Evolutionary conservation across 1,140 invertebrate genomes (phyloP).

Genomic region (Camponotus floridanus): DNA sequence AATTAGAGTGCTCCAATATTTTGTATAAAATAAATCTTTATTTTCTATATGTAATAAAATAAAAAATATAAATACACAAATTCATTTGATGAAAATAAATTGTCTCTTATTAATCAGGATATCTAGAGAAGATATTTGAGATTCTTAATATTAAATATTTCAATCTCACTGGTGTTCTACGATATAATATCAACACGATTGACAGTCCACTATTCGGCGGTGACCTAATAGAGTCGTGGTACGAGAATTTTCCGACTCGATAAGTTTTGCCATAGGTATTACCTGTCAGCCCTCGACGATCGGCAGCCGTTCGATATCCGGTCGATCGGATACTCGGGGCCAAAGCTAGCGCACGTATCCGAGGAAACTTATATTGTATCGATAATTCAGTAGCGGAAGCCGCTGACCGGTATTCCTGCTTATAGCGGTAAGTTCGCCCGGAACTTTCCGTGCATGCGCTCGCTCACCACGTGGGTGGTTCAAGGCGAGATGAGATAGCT

Average conservation of each 20-base stretch:
- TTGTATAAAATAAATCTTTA: too few relatives aligned
- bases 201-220: not conserved
- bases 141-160: not conserved
- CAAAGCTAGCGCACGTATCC: conserved; percentile 11
- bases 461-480: conserved; percentile 32
- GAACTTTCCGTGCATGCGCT: conserved; percentile 15
- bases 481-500: conserved; percentile 21
- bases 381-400: conserved; percentile 70
- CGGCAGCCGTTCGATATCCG: conserved; percentile 64
- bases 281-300: conserved; percentile 76
- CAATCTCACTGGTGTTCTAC: too few relatives aligned
- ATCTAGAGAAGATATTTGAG: too few relatives aligned
- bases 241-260: conserved; percentile 76
- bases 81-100: too few relatives aligned
- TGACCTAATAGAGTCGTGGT: conserved; percentile 70
- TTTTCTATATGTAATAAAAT: too few relatives aligned
- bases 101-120: too few relatives aligned
- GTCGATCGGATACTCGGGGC: conserved; percentile 64
- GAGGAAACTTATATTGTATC: conserved; percentile 74
- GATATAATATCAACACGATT: not conserved
- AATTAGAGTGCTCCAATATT: too few relatives aligned
- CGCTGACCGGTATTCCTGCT: conserved; percentile 54
- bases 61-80: too few relatives aligned
- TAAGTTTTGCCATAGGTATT: conserved; percentile 75
- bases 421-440: conserved; percentile 52